Evolutionary conservation across 1,140 invertebrate genomes (phyloP).

Genomic region (Zaprionus kolodkinae): DNA sequence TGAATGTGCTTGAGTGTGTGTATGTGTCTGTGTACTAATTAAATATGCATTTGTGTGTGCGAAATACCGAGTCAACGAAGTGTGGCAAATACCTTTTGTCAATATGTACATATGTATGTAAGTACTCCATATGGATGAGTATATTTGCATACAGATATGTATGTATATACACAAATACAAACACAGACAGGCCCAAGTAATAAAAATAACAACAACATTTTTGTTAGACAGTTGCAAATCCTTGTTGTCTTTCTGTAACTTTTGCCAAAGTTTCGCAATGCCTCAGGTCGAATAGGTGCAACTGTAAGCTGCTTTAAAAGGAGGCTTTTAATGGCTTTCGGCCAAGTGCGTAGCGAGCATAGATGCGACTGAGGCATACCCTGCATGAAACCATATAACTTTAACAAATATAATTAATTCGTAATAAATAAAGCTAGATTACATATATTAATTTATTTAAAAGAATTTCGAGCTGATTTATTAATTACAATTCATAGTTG

Average conservation of each 20-base stretch:
- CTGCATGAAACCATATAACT: neutral
- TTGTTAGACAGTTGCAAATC: constrained; percentile 2
- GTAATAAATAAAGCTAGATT: neutral
- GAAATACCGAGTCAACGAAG: constrained; percentile 11
- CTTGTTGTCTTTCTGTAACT: neutral
- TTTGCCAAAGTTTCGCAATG: neutral
- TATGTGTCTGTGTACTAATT: constrained; percentile 2
- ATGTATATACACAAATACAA: neutral
- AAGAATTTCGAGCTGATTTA: neutral
- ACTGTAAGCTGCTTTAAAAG: constrained; percentile 12
- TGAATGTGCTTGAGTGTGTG: neutral
- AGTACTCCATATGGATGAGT: neutral
- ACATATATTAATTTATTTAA: neutral
- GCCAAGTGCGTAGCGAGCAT: neutral
- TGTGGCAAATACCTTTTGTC: constrained; percentile 7
- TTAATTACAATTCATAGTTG: neutral
- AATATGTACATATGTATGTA: constrained; percentile 11
- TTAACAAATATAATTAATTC: neutral
- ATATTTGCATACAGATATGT: neutral
- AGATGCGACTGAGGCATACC: neutral
- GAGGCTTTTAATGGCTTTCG: constrained; percentile 5
- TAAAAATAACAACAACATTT: constrained; percentile 1
- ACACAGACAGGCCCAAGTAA: neutral
- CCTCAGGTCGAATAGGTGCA: constrained; percentile 9
- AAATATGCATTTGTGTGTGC: constrained; percentile 15